These are phyloP conservation scores for Incurvaria masculella DNA, from an alignment of 2,888 invertebrate species.

Conservation along the genomic window DNA sequence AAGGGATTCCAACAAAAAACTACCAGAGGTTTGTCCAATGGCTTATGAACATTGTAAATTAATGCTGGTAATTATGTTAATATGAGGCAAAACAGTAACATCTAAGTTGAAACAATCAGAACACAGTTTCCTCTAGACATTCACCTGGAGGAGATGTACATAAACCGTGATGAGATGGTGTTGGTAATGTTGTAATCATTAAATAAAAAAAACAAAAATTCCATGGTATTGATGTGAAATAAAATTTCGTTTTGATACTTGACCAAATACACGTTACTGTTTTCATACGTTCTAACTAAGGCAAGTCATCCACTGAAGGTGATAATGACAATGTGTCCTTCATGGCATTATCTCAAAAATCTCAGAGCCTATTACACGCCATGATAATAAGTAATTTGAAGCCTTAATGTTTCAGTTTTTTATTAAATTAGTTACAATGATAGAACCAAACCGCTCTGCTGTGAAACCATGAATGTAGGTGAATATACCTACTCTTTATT, in stretches of 20 bases:
- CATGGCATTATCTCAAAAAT: not conserved
- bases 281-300: too few relatives aligned
- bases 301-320: not conserved
- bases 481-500: slow-evolving; percentile 10
- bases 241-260: too few relatives aligned
- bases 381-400: not conserved
- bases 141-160: too few relatives aligned
- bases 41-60: not conserved
- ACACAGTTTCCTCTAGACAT: too few relatives aligned
- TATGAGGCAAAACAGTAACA: too few relatives aligned
- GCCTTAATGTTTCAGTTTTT: slow-evolving; percentile 1
- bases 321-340: not conserved
- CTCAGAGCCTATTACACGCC: not conserved
- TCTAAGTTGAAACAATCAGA: too few relatives aligned
- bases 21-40: slow-evolving; percentile 27
- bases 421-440: slow-evolving; percentile 3
- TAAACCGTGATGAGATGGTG: too few relatives aligned
- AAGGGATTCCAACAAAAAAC: slow-evolving; percentile 25
- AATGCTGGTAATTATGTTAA: not conserved
- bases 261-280: too few relatives aligned
- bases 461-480: slow-evolving; percentile 5
- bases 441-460: slow-evolving; percentile 3
- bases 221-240: too few relatives aligned
- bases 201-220: too few relatives aligned
- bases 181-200: too few relatives aligned